Evolutionary conservation across 2,888 invertebrate species (phyloP), one percentile per base, ranked within the genome.

Genomic region (Pocota personata): DNA sequence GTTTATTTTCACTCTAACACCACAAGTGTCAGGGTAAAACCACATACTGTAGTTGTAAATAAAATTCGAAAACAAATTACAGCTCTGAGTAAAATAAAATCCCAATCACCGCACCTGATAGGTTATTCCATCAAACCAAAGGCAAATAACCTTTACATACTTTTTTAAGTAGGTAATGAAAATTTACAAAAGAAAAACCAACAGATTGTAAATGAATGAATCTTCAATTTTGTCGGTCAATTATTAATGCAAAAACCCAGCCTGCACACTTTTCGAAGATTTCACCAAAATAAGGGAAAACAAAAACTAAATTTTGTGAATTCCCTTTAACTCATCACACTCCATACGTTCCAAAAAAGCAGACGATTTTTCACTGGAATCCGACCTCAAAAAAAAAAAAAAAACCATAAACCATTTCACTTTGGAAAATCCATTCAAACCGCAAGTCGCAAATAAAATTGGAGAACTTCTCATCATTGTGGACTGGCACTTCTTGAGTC

Each of bases 381-480:
- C 43, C 12, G n/a, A 62, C 32, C 27, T 5, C 16, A 27, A 60
- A n/a, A 73, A n/a, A 40, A 40, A 40, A n/a, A 30, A 27, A 16
- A 21, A 21, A 57, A 55, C 14, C 8, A 7, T 30, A 67, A 67
- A 37, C 16, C 66, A 48, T 27, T 21, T 30, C 21, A 16, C 16
- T 48, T 66, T 67, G 76, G 76, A 48, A 76, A 67, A 76, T 67
- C 76, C 67, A 46, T 57, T 19, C 48, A 43, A n/a, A 66, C 64
- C 76, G 37, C 66, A 76, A 58, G 43, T 48, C 40, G 27, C 37
- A 46, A 71, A 32, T 14, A 58, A 32, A 30, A 40, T 40, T 16
- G 32, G 12, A 48, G 46, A 19, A 5, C 14, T 14, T 32, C 40
- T 3, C 14, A 40, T 43, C 16, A 32, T 50, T 37, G 24, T 24